Conservation (phyloP, 2,113 vertebrate genomes). For the Apodemus sylvaticus region DNA sequence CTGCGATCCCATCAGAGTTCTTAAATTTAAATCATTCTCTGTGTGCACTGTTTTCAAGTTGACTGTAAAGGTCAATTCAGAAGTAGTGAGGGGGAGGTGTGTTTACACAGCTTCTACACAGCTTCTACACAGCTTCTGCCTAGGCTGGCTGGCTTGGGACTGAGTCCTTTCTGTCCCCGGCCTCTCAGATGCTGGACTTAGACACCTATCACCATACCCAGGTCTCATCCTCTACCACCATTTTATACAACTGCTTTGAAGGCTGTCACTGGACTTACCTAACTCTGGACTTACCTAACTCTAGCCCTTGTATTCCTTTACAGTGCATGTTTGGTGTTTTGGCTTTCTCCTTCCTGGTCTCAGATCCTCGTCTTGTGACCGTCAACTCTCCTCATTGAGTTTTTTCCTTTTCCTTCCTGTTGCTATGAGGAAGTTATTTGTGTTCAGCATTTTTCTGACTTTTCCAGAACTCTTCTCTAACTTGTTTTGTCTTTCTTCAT, state of each 20-base stretch:
- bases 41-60: background rate
- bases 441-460: slow-evolving; percentile 6
- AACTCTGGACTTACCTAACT: too few species aligned
- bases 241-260: background rate
- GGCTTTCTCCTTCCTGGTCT: background rate
- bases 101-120: background rate
- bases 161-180: background rate
- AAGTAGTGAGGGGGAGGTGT: background rate
- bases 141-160: too few species aligned
- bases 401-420: background rate
- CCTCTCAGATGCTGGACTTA: background rate
- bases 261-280: background rate
- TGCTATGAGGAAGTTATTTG: background rate
- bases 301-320: background rate
- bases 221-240: background rate
- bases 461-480: background rate
- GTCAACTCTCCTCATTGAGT: background rate
- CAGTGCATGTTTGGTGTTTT: background rate
- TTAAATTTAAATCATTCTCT: background rate
- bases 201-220: background rate
- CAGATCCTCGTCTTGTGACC: background rate
- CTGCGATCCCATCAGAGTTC: background rate
- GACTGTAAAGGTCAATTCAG: background rate
- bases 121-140: too few species aligned
- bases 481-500: background rate